A percentile compares a stretch with the other conserved stretches of the same genome.
These are phyloP conservation scores for Teleiodes luculella DNA, from an alignment of 2,888 invertebrate species.

Conservation along the genomic window DNA sequence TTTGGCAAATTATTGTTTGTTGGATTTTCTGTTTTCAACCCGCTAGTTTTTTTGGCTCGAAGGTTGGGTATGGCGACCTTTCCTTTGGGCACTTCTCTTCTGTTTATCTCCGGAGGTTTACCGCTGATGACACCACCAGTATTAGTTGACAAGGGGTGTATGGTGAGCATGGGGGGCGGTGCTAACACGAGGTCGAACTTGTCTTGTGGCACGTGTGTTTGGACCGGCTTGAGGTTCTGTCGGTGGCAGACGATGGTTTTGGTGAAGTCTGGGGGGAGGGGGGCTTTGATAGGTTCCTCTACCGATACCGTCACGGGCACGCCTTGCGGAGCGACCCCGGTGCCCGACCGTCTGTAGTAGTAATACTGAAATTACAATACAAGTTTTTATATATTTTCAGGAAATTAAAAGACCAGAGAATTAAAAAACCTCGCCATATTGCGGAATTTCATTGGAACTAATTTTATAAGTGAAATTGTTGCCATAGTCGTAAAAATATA, in stretches of 20 bases:
- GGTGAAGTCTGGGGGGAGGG: constrained; percentile 50
- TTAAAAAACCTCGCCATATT: too few species aligned
- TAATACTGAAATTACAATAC: constrained; percentile 25
- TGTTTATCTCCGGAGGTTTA: not conserved
- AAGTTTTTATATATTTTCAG: too few species aligned
- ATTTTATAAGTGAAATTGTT: too few species aligned
- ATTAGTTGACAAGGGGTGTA: not conserved
- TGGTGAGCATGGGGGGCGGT: not conserved
- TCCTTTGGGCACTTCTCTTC: not conserved
- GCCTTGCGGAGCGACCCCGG: constrained; percentile 35
- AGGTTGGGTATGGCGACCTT: not conserved
- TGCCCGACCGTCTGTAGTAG: constrained; percentile 28
- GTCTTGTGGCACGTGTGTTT: constrained; percentile 14
- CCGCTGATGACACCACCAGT: not conserved
- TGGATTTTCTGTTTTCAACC: not conserved
- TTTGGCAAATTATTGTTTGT: too few species aligned
- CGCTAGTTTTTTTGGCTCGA: not conserved
- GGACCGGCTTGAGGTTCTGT: constrained; percentile 19
- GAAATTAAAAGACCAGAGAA: too few species aligned
- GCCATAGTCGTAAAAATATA: too few species aligned
- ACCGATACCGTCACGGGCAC: constrained; percentile 33
- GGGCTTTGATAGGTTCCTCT: constrained; percentile 31
- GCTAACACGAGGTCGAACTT: constrained; percentile 27
- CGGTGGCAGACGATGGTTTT: constrained; percentile 31
- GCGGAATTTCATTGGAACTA: too few species aligned